phyloP scores from a whole-genome alignment of 2,888 invertebrate genomes.

The Nasonovia ribisnigri region DNA sequence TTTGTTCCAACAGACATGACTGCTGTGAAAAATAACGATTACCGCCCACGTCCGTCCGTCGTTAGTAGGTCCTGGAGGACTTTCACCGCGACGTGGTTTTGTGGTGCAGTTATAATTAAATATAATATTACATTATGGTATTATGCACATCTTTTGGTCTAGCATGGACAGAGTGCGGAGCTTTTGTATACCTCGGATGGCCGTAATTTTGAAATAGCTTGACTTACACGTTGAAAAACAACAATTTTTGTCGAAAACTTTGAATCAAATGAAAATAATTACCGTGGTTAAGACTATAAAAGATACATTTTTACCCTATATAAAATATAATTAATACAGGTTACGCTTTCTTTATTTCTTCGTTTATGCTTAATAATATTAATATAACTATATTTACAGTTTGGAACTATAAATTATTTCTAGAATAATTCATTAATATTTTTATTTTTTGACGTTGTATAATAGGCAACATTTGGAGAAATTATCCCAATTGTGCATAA shows the following conservation, averaged over 20 bases:
- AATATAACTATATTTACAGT: neutral
- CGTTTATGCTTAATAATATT: neutral
- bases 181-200: neutral
- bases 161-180: neutral
- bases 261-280: neutral
- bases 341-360: neutral
- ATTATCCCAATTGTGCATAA: neutral
- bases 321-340: neutral
- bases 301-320: neutral
- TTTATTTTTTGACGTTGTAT: neutral
- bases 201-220: neutral
- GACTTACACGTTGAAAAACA: neutral
- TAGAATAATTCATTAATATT: neutral
- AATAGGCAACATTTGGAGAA: neutral
- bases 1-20: neutral
- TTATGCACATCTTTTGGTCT: neutral
- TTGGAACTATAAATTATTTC: neutral
- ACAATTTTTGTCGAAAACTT: neutral
- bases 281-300: neutral
- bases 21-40: constrained; percentile 43
- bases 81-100: constrained; percentile 31
- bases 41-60: constrained; percentile 22
- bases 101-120: constrained; percentile 19
- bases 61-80: neutral
- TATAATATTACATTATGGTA: neutral